Base-by-base conservation (phyloP, 2,888 invertebrate species). In the Ypsolopha scabrella region DNA sequence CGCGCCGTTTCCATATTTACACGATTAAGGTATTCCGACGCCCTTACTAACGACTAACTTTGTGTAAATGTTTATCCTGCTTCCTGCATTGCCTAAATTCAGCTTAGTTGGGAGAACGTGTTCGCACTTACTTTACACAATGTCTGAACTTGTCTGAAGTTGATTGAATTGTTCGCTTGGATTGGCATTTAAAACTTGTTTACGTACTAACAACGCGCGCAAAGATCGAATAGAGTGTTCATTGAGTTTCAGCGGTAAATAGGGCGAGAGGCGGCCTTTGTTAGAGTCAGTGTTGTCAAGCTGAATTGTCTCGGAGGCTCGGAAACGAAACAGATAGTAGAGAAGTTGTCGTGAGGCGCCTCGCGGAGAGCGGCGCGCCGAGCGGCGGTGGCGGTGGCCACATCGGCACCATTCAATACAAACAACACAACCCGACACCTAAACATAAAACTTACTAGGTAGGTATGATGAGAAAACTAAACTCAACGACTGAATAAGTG, bases 241-340 rank as follows among this genome's bases (percentile, higher is more conserved):
- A 50, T 36, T 62, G 57, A 67, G 67, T 62, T 64, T 60, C 67
- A 62, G 67, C 71, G 69, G 65, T 81, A 80, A 82, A 81, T 80
- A 72, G 80, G 78, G 72, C 81, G 69, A 70, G 62, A 39, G 67
- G 66, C 55, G 71, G 74, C 69, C 24, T 75, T 83, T 85, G 83
- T 83, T 78, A 65, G 64, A 71, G 69, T 70, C 74, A 72, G 74
- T 68, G 79, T 78, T 79, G 83, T 76, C 80, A 81, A 85, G 85
- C 82, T 85, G 80, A 82, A 83, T 82, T 82, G 83, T 85, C 80
- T 81, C 77, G 61, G 67, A 64, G 74, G 72, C 79, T 49, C 83
- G 81, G 75, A 80, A 82, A 77, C 80, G 76, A 77, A 80, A 80
- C 76, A 76, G 82, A 85, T 85, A 83, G 78, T 69, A 65, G 71